Base-by-base conservation (phyloP, 35 echinoderm and acorn worm species). In the Heliocidaris erythrogramma region DNA sequence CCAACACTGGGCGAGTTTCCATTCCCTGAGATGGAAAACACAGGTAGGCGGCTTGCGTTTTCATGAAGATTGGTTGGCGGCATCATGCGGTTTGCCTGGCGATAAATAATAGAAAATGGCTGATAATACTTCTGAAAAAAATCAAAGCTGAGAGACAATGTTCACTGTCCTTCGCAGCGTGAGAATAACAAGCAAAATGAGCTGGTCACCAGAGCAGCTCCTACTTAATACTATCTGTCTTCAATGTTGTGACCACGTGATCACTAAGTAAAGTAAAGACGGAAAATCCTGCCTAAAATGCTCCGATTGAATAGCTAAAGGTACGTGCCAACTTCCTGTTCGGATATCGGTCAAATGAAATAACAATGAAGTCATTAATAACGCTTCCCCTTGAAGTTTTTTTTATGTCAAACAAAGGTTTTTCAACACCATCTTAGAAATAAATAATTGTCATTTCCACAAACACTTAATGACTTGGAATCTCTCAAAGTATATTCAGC, bases 61-160 rank as follows among this genome's bases (percentile, higher is more conserved):
- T 59, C 91, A n/a, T 48, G 47, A 32, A 24, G 87, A 48, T 59
- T 92, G 91, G 91, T 48, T 52, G 91, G 91, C 91, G 91, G 48
- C 91, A 92, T 92, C 29, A 59, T 59, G 91, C 91, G 91, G 49
- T 30, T 92, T 92, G 91, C 48, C 91, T 92, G 91, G 65, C 65
- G 65, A 78, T 78, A 78, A 78, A 78, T 27, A 9, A 78, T 27
- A n/a, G 18, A 78, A 78, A 78, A 78, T 78, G 27, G 14, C 65
- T 2, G 27, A 16, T 27, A 8, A 78, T 78, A 5, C 65, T 78
- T 18, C 4, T n/a, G n/a, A n/a, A 78, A 78, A 27, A 2, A 78
- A 18, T 4, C 17, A 17, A 18, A 78, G 65, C 27, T 78, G 18
- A 42, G 65, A 78, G 65, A 56, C 27, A 27, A 7, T 27, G 27